Base-by-base conservation (phyloP, 2,113 vertebrate genomes). In the Otocyon megalotis region DNA sequence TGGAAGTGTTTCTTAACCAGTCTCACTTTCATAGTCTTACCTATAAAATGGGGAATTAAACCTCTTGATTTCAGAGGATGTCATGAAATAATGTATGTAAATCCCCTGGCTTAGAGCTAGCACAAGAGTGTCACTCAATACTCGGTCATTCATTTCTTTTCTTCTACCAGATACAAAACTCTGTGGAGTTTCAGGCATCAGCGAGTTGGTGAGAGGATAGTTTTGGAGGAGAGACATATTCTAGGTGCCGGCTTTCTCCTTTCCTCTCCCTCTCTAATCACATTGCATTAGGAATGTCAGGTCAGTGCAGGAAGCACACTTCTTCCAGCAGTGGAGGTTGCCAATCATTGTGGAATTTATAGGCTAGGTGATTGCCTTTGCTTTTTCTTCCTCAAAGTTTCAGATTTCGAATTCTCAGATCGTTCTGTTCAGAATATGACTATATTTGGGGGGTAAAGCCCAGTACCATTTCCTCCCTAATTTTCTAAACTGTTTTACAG, bases 401-500 rank as follows among this genome's bases (percentile, higher is more conserved):
- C 32, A 74, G 35, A 85, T 76, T 85, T 65, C n/a, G 90, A 48
- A 6, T 86, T 79, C 85, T 92, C n/a, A 91, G 19, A 72, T 80
- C 16, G 26, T 84, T 96, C 58, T 43, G 53, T 88, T 93, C 26
- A 96, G 65, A 72, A 86, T 71, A 86, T 56, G 24, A 62, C 13
- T 26, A 3, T 71, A 58, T 79, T 79, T 93, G 16, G 0, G 54
- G 54, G 62, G 26, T 85, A 26, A 81, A 93, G 26, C 13, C 2
- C 24, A 82, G 32, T 63, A 20, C 65, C 24, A 58, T 63, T 72
- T 87, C 17, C 3, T 1, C 12, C 17, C 72, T 30, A 43, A 19
- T 93, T 90, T 95, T 96, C 32, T 90, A 53, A 84, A n/a, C 54
- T 84, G 14, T 88, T 94, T 83, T n/a, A 67, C 43, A 26, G 43